A percentile compares a stretch with the other conserved stretches of the same genome.
Evolutionary conservation across 2,113 vertebrate species (phyloP).

Genomic region (Lasiurus cinereus): DNA sequence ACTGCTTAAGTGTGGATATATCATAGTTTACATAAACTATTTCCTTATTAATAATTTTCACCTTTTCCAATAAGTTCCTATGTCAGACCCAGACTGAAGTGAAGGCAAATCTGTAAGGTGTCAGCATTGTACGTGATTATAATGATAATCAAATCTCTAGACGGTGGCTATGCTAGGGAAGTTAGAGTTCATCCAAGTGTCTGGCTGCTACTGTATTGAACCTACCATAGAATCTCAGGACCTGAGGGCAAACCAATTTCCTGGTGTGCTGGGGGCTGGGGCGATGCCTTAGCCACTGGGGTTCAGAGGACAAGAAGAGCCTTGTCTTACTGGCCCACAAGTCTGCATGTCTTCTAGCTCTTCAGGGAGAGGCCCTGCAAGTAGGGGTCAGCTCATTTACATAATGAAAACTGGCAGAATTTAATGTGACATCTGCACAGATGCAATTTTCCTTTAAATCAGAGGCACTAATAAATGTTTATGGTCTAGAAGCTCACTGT

Average conservation of each 20-base stretch:
- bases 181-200: background rate
- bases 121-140: background rate
- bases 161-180: background rate
- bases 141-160: background rate
- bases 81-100: background rate
- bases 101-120: background rate
- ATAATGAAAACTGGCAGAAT: constrained; percentile 28
- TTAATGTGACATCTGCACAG: background rate
- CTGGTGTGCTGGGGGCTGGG: background rate
- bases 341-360: background rate
- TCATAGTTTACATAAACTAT: background rate
- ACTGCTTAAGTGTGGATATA: background rate
- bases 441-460: constrained; percentile 4
- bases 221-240: background rate
- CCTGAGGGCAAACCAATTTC: background rate
- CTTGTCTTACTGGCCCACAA: background rate
- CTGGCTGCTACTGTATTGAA: background rate
- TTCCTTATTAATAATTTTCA: background rate
- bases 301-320: background rate
- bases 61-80: constrained; percentile 28
- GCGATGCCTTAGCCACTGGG: background rate
- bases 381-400: background rate
- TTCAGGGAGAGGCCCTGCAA: background rate
- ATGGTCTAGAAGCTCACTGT: background rate
- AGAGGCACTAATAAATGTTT: constrained; percentile 30